Evolutionary conservation across 2,113 vertebrate species (phyloP), one percentile per base, ranked within the genome.

Genomic region (Apistogramma diplotaenia): DNA sequence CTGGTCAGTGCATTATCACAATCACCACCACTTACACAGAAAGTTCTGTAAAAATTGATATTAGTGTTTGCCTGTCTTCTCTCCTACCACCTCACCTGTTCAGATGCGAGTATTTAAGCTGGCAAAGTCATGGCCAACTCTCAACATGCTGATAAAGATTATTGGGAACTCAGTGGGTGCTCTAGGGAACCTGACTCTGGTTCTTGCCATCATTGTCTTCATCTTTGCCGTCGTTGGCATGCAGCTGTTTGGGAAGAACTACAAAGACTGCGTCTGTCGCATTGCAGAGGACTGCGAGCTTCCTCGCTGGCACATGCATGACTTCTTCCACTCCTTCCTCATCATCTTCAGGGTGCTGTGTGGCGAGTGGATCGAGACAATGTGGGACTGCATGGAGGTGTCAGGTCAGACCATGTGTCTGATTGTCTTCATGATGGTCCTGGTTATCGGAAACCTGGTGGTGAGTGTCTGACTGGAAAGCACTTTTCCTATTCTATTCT

Each of bases 311-410:
- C 98, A 99, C 93, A 99, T 99, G 98, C 3, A 94, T 0, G 98
- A 99, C 86, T 99, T 99, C 93, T 99, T 99, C 93, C 98, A 99
- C 51, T 93, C 98, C 21, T 99, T 99, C 94, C 97, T 99, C 91
- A 98, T 99, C 13, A 93, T 99, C 94, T 99, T 99, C 94, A 96
- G 98, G 56, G 93, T 98, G 81, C 94, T 99, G 80, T 99, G 98
- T 0, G 98, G 98, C 1, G 98, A 99, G 86, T 99, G 98, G 98
- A 99, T 99, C 0, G 98, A 99, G 94, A 99, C 97, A 79, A 98
- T 99, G 98, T 99, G 98, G 98, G 97, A 99, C 93, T 99, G 98
- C 93, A 99, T 99, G 98, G 97, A 99, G 90, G 98, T 99, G 82
- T 96, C 97, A 0, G 97, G 97, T 23, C 96, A 97, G 90, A 23